Base-by-base conservation (phyloP, 2,797 vertebrate species). In the Morus bassanus region DNA sequence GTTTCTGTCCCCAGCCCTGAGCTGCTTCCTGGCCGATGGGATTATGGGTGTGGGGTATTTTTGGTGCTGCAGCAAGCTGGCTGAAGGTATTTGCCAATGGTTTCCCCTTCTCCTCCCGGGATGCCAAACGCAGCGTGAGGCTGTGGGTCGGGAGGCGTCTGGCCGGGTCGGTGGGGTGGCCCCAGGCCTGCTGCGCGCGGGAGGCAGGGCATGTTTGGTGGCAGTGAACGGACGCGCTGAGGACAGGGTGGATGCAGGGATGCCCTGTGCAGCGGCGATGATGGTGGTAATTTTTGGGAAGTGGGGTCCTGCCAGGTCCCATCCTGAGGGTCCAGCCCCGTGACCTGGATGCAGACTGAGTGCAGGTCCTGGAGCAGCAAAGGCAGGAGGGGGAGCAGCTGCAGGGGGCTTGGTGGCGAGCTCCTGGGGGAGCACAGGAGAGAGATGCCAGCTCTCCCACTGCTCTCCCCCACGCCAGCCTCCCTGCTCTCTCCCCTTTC, bases 151-250 rank as follows among this genome's bases (percentile, higher is more conserved):
- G 53, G 75, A 72, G 56, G 54, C 18, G 6, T 14, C 48, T 39
- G 64, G 13, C 31, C 8, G 0, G 59, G 12, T 27, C 30, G 0
- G 1, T 35, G 88, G 30, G 76, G 5, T 56, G 39, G 64, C 39
- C 50, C 56, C 4, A 0, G 0, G 0, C 25, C 30, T 18, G 91
- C 64, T 41, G 23, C 10, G 17, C 5, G 25, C 2, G 4, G n/a
- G 37, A 63, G 53, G 37, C 80, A 74, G 76, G 54, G 13, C 31
- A 21, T 0, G 0, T 24, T 16, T 75, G 33, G 59, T 63, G 89
- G 35, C 48, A 11, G 30, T 7, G 53, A 77, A 48, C 27, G 31
- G 48, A 45, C 41, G n/a, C 0, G 0, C 46, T 54, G 74, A 35
- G 64, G 25, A 5, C 9, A 2, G 18, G 35, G 24, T 7, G n/a